Evolutionary conservation across 2,797 vertebrate genomes (phyloP).

Genomic region (Siniperca obscura): DNA sequence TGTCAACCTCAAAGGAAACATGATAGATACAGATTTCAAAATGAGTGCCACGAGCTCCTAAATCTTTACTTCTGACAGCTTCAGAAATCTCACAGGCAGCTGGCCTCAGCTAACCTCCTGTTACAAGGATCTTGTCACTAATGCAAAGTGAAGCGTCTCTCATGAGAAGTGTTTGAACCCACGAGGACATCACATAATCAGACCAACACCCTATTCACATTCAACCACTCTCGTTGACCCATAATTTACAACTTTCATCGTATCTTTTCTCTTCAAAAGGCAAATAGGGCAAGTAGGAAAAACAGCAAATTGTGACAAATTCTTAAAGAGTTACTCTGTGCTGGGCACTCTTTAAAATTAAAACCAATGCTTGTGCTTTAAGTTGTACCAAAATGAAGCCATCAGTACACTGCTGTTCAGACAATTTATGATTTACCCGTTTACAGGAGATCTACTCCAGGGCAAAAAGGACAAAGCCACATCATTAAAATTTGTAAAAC

Average conservation of each 20-base stretch:
- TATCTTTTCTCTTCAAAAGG: not conserved
- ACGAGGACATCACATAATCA: not conserved
- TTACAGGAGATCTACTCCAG: not conserved
- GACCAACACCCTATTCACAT: not conserved
- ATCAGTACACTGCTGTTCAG: not conserved
- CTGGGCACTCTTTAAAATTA: not conserved
- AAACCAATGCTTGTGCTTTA: not conserved
- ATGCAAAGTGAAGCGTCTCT: not conserved
- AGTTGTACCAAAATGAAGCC: not conserved
- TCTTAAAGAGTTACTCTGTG: not conserved
- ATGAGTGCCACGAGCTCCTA: not conserved
- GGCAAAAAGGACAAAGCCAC: not conserved
- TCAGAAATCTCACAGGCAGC: not conserved
- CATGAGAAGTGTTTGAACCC: not conserved
- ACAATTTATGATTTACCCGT: not conserved
- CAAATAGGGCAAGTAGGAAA: not conserved
- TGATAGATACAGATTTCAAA: not conserved
- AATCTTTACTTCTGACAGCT: slow-evolving; percentile 14
- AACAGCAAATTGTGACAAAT: not conserved
- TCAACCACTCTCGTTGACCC: not conserved
- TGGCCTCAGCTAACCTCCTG: not conserved
- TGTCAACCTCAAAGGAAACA: not conserved
- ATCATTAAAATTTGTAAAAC: not conserved
- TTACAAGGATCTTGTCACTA: not conserved
- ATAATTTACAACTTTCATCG: not conserved